These are phyloP conservation scores for Eupeodes latifasciatus DNA, from an alignment of 2,888 invertebrate species.

Conservation along the genomic window DNA sequence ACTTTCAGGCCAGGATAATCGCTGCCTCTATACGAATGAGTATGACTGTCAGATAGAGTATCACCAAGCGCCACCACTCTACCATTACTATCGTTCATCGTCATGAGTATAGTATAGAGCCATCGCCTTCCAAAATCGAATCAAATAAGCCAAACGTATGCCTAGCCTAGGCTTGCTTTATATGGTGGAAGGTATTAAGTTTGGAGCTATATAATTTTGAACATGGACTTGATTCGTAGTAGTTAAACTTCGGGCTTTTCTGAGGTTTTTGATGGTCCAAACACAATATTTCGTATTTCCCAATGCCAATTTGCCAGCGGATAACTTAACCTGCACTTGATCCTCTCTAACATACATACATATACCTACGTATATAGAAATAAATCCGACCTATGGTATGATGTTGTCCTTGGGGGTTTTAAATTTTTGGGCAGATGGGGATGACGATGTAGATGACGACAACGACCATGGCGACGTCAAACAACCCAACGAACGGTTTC, in stretches of 20 bases:
- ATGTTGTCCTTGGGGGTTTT: conserved; percentile 10
- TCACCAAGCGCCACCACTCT: background rate
- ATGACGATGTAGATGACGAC: background rate
- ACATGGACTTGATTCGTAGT: conserved; percentile 22
- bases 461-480: background rate
- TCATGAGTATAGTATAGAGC: conserved; percentile 4
- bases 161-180: background rate
- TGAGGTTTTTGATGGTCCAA: conserved; percentile 32
- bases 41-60: conserved; percentile 15
- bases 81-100: background rate
- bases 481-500: background rate
- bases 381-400: background rate
- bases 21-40: background rate
- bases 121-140: conserved; percentile 52
- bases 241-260: conserved; percentile 22
- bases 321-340: conserved; percentile 26
- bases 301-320: conserved; percentile 37
- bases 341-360: background rate
- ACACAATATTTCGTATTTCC: conserved; percentile 25
- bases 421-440: background rate
- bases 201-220: background rate
- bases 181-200: conserved; percentile 2
- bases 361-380: background rate
- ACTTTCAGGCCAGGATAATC: conserved; percentile 9
- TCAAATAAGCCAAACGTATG: conserved; percentile 55